Base-by-base conservation (phyloP, 2,113 vertebrate species). In the Atlantisia rogersi region DNA sequence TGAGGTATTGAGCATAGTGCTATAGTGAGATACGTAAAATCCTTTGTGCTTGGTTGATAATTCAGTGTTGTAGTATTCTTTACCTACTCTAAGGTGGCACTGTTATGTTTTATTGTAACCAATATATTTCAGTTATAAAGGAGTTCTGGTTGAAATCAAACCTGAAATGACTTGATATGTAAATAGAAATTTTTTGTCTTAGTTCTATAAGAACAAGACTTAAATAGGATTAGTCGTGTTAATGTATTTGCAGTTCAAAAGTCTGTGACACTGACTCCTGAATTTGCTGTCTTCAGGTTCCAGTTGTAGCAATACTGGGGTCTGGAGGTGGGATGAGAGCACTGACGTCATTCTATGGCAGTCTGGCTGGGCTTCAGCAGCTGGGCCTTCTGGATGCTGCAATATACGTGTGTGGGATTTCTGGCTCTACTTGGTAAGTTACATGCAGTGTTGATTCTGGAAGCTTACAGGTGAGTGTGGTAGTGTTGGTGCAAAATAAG, bases 371-470 rank as follows among this genome's bases (percentile, higher is more conserved):
- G 15, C 98, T 99, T 42, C 98, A 99, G 97, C 97, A 98, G 24
- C 95, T 98, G 29, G 97, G 97, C 46, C 90, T 99, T 63, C 93
- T 99, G 87, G 98, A 99, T 88, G 69, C 96, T 11, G 81, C 97
- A 31, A 92, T 79, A 3, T 99, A 99, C 86, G 91, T 99, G 32
- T 97, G 98, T 11, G 98, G 98, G 10, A 98, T 99, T 78, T 99
- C 99, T 64, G 99, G 99, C 42, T 98, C 99, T n/a, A 99, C 99
- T 29, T 99, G 99, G 99, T 99, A 94, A 92, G 98, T 55, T 53
- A 37, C 17, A 6, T n/a, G 25, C 31, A 35, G 17, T 8, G 18
- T 26, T 58, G 53, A 28, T 39, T 85, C 26, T 40, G 59, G 46
- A 82, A 74, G 42, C 18, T 64, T 58, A 14, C 2, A 22, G 31